phyloP scores from a whole-genome alignment of 2,113 vertebrate species.

The Myrmecophaga tridactyla region DNA sequence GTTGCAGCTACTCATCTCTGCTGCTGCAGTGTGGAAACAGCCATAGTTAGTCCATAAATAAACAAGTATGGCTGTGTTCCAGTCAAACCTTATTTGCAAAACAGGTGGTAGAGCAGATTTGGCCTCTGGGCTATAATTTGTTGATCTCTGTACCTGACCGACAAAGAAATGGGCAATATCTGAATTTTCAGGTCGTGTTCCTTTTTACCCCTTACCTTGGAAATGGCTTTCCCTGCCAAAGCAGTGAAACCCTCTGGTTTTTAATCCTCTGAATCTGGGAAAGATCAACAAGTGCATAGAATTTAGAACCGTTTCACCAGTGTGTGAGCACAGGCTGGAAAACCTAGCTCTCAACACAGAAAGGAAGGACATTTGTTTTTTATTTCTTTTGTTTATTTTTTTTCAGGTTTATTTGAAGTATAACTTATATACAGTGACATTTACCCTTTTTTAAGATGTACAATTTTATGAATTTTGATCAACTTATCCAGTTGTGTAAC shows the following conservation, averaged over 20 bases:
- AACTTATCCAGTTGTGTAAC: background rate
- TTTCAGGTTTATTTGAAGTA: background rate
- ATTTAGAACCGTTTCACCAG: background rate
- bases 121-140: background rate
- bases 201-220: background rate
- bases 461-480: background rate
- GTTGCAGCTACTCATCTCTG: background rate
- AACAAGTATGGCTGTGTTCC: background rate
- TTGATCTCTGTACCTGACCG: background rate
- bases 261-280: conserved; percentile 38
- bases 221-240: conserved; percentile 40
- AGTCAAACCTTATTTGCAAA: background rate
- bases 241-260: background rate
- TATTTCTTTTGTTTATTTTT: background rate
- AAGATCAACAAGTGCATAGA: background rate
- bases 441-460: background rate
- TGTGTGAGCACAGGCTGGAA: background rate
- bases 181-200: background rate
- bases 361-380: background rate
- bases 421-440: background rate
- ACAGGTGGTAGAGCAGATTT: background rate
- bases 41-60: background rate
- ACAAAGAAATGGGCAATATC: background rate
- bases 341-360: background rate
- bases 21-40: background rate